Percentiles rank a stretch among this genome's conserved stretches.
Conservation (phyloP, 2,888 invertebrate genomes). For the Agrypnus murinus region DNA sequence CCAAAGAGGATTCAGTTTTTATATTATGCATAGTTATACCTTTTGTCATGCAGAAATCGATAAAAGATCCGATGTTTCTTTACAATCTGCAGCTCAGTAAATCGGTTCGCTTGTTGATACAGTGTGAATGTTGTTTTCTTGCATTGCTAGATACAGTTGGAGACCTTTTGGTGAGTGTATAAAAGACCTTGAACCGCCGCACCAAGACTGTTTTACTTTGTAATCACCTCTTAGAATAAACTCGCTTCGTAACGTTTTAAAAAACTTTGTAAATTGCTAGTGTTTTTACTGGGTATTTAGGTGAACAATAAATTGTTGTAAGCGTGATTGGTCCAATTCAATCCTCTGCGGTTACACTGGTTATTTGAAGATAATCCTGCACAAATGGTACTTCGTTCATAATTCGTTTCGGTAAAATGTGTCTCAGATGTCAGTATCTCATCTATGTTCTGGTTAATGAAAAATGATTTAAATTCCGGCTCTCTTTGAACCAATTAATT, state of each 20-base stretch:
- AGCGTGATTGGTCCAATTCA: not conserved
- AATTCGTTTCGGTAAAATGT: no score
- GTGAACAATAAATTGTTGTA: not conserved
- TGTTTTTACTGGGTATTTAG: constrained; percentile 1
- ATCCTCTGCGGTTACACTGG: no score
- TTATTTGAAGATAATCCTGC: no score
- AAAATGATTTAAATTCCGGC: no score
- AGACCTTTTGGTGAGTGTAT: not conserved
- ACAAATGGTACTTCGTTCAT: no score
- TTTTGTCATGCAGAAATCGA: constrained; percentile 1
- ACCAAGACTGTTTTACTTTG: not conserved
- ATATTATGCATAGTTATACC: constrained; percentile 3
- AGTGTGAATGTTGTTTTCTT: not conserved
- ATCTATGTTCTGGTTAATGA: no score
- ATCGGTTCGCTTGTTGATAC: not conserved
- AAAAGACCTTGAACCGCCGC: no score
- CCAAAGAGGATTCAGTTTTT: constrained; percentile 26
- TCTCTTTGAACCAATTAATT: no score
- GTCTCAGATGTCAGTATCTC: no score
- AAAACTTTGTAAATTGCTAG: not conserved
- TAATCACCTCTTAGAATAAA: not conserved
- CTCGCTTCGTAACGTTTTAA: not conserved
- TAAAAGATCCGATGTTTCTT: not conserved
- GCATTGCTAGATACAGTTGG: constrained; percentile 2
- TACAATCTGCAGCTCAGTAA: not conserved